phyloP scores from a whole-genome alignment of 2,888 invertebrate species.

The Mimachlamys varia region DNA sequence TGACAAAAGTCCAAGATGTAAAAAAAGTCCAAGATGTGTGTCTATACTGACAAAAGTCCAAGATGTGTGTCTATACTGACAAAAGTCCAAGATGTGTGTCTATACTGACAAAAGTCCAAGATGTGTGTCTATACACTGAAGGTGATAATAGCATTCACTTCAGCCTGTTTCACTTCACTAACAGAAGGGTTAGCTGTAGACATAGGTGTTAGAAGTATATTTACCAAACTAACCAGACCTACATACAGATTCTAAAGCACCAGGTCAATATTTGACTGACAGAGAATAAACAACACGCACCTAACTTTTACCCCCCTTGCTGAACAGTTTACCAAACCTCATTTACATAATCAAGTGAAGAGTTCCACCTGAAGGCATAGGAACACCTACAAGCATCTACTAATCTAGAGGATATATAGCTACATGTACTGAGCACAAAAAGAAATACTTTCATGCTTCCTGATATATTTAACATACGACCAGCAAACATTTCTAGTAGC shows the following conservation, averaged over 20 bases:
- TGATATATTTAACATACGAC: not conserved
- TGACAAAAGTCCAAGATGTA: too few relatives aligned
- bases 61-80: not conserved
- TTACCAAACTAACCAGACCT: not conserved
- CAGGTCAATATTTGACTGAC: slow-evolving; percentile 30
- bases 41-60: not conserved
- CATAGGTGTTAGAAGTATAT: not conserved
- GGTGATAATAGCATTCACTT: not conserved
- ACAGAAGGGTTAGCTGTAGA: not conserved
- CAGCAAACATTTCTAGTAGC: not conserved
- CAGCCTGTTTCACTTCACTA: not conserved
- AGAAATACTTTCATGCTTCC: not conserved
- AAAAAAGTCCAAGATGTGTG: not conserved
- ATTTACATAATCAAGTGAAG: not conserved
- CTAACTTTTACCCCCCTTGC: not conserved
- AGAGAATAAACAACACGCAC: not conserved
- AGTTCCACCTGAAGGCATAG: slow-evolving; percentile 6
- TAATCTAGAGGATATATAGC: not conserved
- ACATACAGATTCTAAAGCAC: not conserved
- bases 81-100: not conserved
- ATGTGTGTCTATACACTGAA: not conserved
- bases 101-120: not conserved
- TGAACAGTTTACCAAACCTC: not conserved
- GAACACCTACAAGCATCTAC: not conserved
- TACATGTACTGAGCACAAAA: not conserved